These are phyloP conservation scores for Drosophila jambulina DNA, from an alignment of 1,140 invertebrate species.

Conservation along the genomic window DNA sequence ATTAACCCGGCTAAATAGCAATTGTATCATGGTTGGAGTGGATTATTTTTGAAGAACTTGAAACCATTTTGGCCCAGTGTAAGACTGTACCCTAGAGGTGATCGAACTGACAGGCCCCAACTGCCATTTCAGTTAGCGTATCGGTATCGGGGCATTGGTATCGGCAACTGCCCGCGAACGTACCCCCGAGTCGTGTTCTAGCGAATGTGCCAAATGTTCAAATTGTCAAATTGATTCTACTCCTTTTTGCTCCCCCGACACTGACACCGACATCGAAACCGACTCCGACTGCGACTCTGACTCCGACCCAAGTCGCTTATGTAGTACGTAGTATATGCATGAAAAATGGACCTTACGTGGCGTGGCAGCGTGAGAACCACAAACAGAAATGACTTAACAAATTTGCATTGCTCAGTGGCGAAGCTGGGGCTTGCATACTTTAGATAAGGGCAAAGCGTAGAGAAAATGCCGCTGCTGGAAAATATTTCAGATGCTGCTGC, in stretches of 20 bases:
- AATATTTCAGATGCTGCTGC: constrained; percentile 75
- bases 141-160: constrained; percentile 18
- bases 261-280: constrained; percentile 54
- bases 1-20: not conserved
- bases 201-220: constrained; percentile 71
- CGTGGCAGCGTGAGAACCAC: constrained; percentile 79
- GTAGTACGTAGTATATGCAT: constrained; percentile 11
- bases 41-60: not conserved
- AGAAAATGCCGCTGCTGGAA: constrained; percentile 66
- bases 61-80: not conserved
- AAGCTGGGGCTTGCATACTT: constrained; percentile 58
- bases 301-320: constrained; percentile 11
- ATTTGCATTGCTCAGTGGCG: constrained; percentile 64
- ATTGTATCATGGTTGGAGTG: too few species aligned
- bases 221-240: constrained; percentile 76
- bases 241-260: constrained; percentile 34
- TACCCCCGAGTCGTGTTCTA: constrained; percentile 64
- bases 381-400: constrained; percentile 83
- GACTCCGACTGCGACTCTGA: not conserved
- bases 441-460: constrained; percentile 77
- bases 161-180: constrained; percentile 19
- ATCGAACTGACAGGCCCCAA: constrained; percentile 37
- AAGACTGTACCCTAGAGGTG: constrained; percentile 26
- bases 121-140: constrained; percentile 38
- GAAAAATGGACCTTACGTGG: constrained; percentile 50